A percentile compares a stretch with the other conserved stretches of the same genome.
phyloP scores from a whole-genome alignment of 1,140 invertebrate genomes.

The Listronotus oregonensis region DNA sequence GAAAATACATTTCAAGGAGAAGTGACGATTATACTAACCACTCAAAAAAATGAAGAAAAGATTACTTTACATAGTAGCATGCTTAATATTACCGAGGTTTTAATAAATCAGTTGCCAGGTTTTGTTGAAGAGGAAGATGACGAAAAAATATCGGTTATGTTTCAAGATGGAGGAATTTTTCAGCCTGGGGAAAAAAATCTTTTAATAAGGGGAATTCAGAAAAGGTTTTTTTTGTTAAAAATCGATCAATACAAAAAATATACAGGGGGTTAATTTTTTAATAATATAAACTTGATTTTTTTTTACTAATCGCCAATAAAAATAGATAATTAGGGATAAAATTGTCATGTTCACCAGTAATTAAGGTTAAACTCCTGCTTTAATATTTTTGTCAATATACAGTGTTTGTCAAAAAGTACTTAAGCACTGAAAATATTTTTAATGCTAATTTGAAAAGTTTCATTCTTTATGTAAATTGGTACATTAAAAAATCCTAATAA shows the following conservation, averaged over 20 bases:
- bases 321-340: no score
- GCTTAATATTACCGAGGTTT: slow-evolving; percentile 20
- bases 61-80: slow-evolving; percentile 19
- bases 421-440: no score
- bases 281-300: no score
- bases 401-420: no score
- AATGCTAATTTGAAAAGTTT: no score
- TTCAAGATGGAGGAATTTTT: slow-evolving; percentile 10
- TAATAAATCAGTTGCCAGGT: slow-evolving; percentile 14
- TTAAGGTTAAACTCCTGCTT: no score
- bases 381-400: no score
- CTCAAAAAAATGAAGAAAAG: not conserved
- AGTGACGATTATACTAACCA: slow-evolving; percentile 22
- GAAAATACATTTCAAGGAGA: slow-evolving; percentile 31
- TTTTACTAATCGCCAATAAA: no score
- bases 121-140: not conserved
- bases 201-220: slow-evolving; percentile 10
- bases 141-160: slow-evolving; percentile 20
- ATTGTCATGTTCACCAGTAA: no score
- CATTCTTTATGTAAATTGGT: no score
- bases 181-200: slow-evolving; percentile 30
- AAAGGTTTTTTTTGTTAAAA: slow-evolving; percentile 23
- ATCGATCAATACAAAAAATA: no score
- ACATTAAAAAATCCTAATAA: no score
- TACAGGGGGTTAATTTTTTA: slow-evolving; percentile 1